Evolutionary conservation across 1,140 invertebrate genomes (phyloP).

Genomic region (Tenebrio molitor): DNA sequence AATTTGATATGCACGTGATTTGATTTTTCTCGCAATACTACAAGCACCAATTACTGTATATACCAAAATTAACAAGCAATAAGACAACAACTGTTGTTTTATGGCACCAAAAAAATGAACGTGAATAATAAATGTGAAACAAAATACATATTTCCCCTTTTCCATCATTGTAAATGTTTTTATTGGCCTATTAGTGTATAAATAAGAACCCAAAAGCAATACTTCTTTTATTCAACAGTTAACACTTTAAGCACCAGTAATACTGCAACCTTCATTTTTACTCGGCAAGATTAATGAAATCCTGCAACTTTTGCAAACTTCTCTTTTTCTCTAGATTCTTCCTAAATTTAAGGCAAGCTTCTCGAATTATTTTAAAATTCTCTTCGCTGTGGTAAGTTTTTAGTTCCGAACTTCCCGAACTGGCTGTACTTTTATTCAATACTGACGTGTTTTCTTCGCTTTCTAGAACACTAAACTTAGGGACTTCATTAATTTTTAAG

Average conservation of each 20-base stretch:
- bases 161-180: neutral
- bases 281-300: neutral
- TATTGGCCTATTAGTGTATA: neutral
- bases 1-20: slow-evolving; percentile 2
- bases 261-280: neutral
- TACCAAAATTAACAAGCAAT: neutral
- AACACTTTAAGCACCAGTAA: no score
- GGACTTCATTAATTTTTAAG: neutral
- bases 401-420: neutral
- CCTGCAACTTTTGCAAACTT: neutral
- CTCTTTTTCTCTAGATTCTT: neutral
- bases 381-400: neutral
- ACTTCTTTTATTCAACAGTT: no score
- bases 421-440: neutral
- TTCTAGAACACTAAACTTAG: neutral
- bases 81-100: neutral
- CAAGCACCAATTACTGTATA: slow-evolving; percentile 19
- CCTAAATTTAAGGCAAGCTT: neutral
- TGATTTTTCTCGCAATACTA: slow-evolving; percentile 21
- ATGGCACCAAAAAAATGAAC: neutral
- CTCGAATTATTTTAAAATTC: slow-evolving; percentile 1
- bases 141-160: neutral
- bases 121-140: no score
- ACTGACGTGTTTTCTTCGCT: neutral
- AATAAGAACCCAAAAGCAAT: neutral